Evolutionary conservation across 2,113 vertebrate genomes (phyloP), one percentile per base, ranked within the genome.

Genomic region (Menidia beryllina): DNA sequence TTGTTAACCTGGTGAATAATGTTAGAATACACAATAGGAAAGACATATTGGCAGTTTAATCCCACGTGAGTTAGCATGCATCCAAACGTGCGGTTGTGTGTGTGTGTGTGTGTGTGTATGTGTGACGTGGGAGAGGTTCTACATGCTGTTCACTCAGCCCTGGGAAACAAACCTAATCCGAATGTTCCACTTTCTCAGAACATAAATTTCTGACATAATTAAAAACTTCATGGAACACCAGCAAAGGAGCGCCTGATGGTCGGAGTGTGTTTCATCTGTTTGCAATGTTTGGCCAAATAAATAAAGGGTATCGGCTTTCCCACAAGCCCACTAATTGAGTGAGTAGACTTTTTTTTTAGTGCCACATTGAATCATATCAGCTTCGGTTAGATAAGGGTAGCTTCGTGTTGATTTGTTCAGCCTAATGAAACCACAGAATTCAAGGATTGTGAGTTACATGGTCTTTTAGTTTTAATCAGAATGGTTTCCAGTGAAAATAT

Each of bases 251-350:
- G 51, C 67, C 79, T 47, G 77, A 75, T 76, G 78, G 84, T 79
- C 67, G 83, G 68, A 82, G 79, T 24, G 17, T 54, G 77, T 70
- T 82, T 86, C 75, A 84, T 87, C 51, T 74, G 50, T 83, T 66
- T 72, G 83, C 71, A 75, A 82, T 64, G 84, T 85, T 89, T 82
- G 74, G 82, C 75, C 80, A 74, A 91, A 87, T 91, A 87, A 91
- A 87, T 85, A 90, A 58, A 84, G 82, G 85, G 88, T 84, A 89
- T 91, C 73, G 23, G 51, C 55, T 86, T 87, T 79, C 34, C 86
- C 75, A 19, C 85, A 84, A 79, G 72, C 72, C 85, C 87, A 89
- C 84, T 91, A 89, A 91, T 91, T 89, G 90, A 90, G 86, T 50
- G 61, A 61, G 65, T 51, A 71, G 56, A 7, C 60, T 75, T 77